These are phyloP conservation scores for Trachelus tabidus DNA, from an alignment of 2,888 invertebrate species.

Conservation along the genomic window DNA sequence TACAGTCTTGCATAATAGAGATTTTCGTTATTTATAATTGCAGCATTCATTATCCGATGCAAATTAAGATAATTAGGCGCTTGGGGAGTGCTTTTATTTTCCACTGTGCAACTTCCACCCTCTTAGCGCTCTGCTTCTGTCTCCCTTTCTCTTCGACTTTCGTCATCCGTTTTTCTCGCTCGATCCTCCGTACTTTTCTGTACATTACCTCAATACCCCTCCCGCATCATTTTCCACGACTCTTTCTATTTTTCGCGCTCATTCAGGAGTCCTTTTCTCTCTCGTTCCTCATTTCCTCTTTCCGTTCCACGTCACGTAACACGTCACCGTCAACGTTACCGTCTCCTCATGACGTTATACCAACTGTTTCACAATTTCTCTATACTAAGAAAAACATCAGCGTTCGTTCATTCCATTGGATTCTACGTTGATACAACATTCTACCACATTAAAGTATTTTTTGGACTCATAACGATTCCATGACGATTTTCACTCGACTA, in stretches of 20 bases:
- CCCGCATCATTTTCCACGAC: slow-evolving; percentile 11
- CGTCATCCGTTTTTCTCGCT: slow-evolving; percentile 10
- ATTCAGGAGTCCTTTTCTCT: background rate
- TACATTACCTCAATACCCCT: background rate
- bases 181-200: background rate
- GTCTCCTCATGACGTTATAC: background rate
- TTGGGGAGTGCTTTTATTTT: slow-evolving; percentile 40
- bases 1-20: slow-evolving; percentile 10
- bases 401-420: background rate
- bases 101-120: slow-evolving; percentile 14
- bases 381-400: background rate
- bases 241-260: slow-evolving; percentile 10
- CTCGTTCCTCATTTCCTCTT: slow-evolving; percentile 8
- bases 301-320: slow-evolving; percentile 10
- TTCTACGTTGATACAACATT: background rate
- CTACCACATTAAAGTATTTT: background rate
- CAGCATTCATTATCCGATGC: slow-evolving; percentile 46
- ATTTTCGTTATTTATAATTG: slow-evolving; percentile 38
- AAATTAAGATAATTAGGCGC: slow-evolving; percentile 48
- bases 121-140: slow-evolving; percentile 8
- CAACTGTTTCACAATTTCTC: background rate
- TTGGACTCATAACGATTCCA: background rate
- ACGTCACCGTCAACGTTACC: background rate
- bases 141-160: background rate
- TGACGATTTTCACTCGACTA: background rate